Base-by-base conservation (phyloP, 2,888 invertebrate species). In the Drosophila anceps region DNA sequence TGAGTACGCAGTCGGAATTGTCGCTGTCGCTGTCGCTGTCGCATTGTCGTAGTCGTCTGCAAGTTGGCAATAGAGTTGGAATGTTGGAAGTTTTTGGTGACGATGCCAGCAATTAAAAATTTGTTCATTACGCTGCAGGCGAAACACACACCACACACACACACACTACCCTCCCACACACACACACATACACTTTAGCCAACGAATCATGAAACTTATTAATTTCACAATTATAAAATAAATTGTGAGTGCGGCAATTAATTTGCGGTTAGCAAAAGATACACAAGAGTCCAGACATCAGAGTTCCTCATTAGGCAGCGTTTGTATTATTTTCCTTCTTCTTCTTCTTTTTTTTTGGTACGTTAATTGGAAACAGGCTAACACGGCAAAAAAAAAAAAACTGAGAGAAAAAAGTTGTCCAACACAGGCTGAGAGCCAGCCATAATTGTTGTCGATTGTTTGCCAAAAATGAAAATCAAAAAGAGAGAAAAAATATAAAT, bases 151-250 rank as follows among this genome's bases (percentile, higher is more conserved):
- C 12, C 5, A 29, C n/a, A 37, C 2, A 29, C 15, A n/a, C 8
- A 20, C 20, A 29, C 33, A 39, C 9, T 39, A 39, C 8, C 2
- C 39, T n/a, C 39, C n/a, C 60, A 35, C 8, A n/a, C 29, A 55
- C 12, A 35, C 29, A 39, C 0, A 33, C 18, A n/a, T 5, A 57
- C 41, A 18, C 31, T 50, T 9, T 12, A 72, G 72, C 69, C 39
- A 55, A 48, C 48, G 62, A 63, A 58, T 69, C 68, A 63, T 65
- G 78, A 89, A 74, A 80, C 81, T 82, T 90, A 88, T 88, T 90
- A 85, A 85, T 90, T 88, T 85, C 71, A 81, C 78, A 85, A 88
- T 82, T 85, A 78, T 68, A 73, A 79, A 88, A 82, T 82, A 84
- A 85, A 81, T 83, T 88, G 71, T 68, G 71, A 84, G 86, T 88